Evolutionary conservation across 1,140 invertebrate genomes (phyloP).

Genomic region (Diabrotica virgifera): DNA sequence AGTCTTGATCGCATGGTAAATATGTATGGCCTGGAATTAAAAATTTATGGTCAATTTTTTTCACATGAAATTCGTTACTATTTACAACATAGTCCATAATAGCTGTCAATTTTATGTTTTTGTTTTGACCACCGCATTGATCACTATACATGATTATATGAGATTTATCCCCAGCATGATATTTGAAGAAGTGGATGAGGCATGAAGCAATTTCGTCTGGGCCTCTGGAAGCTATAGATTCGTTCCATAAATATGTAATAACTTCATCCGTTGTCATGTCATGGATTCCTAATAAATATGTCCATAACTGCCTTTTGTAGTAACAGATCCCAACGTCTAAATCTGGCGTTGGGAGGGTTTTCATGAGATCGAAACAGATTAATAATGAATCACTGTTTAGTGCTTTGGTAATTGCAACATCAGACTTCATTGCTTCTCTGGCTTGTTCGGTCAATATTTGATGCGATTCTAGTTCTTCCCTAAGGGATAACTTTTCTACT

Average conservation of each 20-base stretch:
- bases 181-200: constrained; percentile 22
- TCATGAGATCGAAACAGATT: constrained; percentile 28
- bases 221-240: constrained; percentile 25
- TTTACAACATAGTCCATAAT: constrained; percentile 7
- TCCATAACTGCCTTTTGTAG: constrained; percentile 31
- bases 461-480: constrained; percentile 16
- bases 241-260: constrained; percentile 27
- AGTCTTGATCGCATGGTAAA: background rate
- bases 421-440: constrained; percentile 16
- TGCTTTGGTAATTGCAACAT: constrained; percentile 14
- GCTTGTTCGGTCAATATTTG: constrained; percentile 19
- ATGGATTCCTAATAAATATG: constrained; percentile 27
- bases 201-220: constrained; percentile 29
- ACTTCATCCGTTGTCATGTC: constrained; percentile 21
- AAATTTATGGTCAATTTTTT: background rate
- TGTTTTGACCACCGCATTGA: constrained; percentile 17
- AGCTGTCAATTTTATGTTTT: constrained; percentile 23
- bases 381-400: constrained; percentile 15
- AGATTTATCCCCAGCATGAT: constrained; percentile 1
- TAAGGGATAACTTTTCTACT: background rate
- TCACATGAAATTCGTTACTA: background rate
- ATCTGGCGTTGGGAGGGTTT: constrained; percentile 27
- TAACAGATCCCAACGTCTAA: constrained; percentile 24
- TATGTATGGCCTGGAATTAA: constrained; percentile 9
- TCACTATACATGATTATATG: constrained; percentile 26